Evolutionary conservation across 2,888 invertebrate species (phyloP), one percentile per base, ranked within the genome.

Genomic region (Apodemia zela): DNA sequence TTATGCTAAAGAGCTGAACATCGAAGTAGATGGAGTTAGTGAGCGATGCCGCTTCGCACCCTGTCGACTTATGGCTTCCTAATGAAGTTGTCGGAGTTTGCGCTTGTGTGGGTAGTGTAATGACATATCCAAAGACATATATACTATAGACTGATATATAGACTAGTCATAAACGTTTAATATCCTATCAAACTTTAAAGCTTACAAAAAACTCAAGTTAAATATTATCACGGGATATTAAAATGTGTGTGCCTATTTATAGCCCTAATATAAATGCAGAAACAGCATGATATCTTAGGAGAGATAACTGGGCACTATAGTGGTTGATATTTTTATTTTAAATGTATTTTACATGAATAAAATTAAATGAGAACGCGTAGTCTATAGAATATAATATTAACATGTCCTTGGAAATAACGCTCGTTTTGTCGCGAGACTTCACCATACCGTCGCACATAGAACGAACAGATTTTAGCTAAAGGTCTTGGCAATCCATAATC

Each of bases 401-500:
- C 15, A 42, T 42, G 42, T 42, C n/a, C 10, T 42, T 42, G 15
- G 4, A 42, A 15, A 15, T 42, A 42, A 15, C 42, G 42, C 15
- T 6, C 42, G 42, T 42, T 15, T 42, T 42, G 42, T 42, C 42
- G 15, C 15, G 15, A 42, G 42, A 42, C 15, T 10, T 38, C 42
- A 3, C 42, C 62, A 59, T 66, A 68, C 62, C 65, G 45, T 68
- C 68, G 63, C 67, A 67, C 51, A 62, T 61, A 33, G 61, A 59
- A 66, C 65, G 74, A 75, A 76, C 79, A 81, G 77, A 73, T 84
- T 86, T 82, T 80, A 76, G 78, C 79, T 78, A 73, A 80, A 81
- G 79, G 79, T 82, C 82, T 85, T 80, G 77, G 79, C 83, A 77
- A 85, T 86, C 82, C 79, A 82, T 87, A 88, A 89, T 88, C 83